Conservation (phyloP, 2,113 vertebrate species). For the Xiphophorus hellerii region DNA sequence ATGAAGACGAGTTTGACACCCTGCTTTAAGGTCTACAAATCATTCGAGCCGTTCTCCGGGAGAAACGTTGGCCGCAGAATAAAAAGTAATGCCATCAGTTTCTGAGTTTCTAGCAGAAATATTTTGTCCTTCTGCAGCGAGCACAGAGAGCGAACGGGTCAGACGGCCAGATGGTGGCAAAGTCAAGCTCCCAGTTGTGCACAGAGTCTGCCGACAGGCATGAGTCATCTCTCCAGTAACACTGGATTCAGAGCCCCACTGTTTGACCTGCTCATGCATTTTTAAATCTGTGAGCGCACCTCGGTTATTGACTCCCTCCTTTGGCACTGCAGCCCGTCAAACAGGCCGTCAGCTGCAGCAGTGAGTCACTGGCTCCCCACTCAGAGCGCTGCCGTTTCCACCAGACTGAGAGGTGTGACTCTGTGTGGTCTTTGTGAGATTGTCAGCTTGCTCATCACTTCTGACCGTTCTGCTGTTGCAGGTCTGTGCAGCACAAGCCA, state of each 20-base stretch:
- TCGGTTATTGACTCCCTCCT: conserved; percentile 31
- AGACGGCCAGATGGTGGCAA: conserved; percentile 31
- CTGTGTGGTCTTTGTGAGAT: not conserved
- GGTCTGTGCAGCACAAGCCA: conserved; percentile 7
- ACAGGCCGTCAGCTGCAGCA: conserved; percentile 51
- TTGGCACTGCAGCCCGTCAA: conserved; percentile 42
- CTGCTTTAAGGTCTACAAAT: not conserved
- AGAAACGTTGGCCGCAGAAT: not conserved
- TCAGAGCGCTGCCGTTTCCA: conserved; percentile 45
- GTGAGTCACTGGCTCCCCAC: conserved; percentile 47
- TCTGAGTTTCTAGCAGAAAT: not conserved
- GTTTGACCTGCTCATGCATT: conserved; percentile 5
- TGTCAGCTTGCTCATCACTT: conserved; percentile 6
- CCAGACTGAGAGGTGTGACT: conserved; percentile 27
- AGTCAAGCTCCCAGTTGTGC: conserved; percentile 45
- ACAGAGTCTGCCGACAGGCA: conserved; percentile 31
- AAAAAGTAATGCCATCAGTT: not conserved
- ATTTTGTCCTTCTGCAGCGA: conserved; percentile 1
- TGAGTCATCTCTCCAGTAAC: conserved; percentile 49
- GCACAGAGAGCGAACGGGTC: conserved; percentile 2
- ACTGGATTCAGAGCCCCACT: conserved; percentile 3
- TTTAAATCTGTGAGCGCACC: not conserved
- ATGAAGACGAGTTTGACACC: no score
- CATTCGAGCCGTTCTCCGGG: not conserved
- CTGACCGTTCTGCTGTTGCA: conserved; percentile 3